Evolutionary conservation across 2,888 invertebrate species (phyloP).

Genomic region (Alentia gelatinosa): DNA sequence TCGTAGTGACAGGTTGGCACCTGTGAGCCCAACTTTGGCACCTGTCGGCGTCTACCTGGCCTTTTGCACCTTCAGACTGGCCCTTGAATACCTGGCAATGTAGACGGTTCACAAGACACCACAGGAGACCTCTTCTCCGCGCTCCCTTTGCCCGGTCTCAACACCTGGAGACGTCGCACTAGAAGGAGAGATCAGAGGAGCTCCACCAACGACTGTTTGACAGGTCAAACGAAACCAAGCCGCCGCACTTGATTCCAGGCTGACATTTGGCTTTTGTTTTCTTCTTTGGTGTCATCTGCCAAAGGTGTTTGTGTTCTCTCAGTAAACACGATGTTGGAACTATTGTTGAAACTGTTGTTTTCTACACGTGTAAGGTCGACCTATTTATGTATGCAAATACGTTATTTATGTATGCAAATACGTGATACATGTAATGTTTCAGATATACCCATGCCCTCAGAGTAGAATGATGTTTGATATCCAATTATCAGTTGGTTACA

Average conservation of each 20-base stretch:
- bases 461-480: too few relatives aligned
- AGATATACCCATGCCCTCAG: too few relatives aligned
- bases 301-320: background rate
- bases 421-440: too few relatives aligned
- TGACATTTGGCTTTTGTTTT: conserved; percentile 34
- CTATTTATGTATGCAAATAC: too few relatives aligned
- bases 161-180: conserved; percentile 12
- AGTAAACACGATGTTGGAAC: too few relatives aligned
- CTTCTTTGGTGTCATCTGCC: background rate
- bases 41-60: conserved; percentile 10
- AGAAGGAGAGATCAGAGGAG: conserved; percentile 9
- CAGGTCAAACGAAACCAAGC: background rate
- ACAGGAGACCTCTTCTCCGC: background rate
- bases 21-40: conserved; percentile 23
- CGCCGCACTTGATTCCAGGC: background rate
- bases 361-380: too few relatives aligned
- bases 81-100: background rate
- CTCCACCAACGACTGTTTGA: background rate
- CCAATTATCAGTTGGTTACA: too few relatives aligned
- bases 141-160: background rate
- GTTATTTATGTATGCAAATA: too few relatives aligned
- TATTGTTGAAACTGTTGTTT: too few relatives aligned
- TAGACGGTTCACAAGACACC: background rate
- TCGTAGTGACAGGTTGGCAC: conserved; percentile 11
- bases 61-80: background rate